Evolutionary conservation across 2,113 vertebrate genomes (phyloP), one percentile per base, ranked within the genome.

Genomic region (Dascyllus trimaculatus): DNA sequence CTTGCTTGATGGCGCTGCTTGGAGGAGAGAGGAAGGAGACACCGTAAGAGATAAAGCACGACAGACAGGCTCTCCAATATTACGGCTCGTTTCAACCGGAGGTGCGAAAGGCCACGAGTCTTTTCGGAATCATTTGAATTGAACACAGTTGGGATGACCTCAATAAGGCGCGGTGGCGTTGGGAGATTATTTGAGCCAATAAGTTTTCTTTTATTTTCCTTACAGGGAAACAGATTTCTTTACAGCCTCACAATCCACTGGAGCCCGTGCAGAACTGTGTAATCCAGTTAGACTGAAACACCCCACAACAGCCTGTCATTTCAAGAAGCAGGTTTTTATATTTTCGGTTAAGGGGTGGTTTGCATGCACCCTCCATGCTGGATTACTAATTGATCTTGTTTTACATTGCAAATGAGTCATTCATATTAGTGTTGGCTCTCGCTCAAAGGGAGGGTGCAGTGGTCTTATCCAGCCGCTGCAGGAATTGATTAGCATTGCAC

Each of bases 361-460:
- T 78, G 85, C 74, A 74, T 80, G 83, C 72, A 49, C 11, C 35
- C 62, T 87, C 82, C 52, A 77, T 68, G 86, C 84, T 61, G 84
- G 83, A 89, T 92, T 91, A 93, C 89, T 91, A 93, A 93, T 92
- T 92, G 87, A 92, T 91, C 90, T 91, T 90, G 93, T 94, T 93
- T 91, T 93, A 92, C 90, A 93, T 93, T 93, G 90, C 93, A 93
- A 94, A 93, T 91, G 91, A 93, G 87, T 91, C 89, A 90, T 92
- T 92, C 87, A 92, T 92, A 92, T 93, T 88, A 92, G 89, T 84
- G 86, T 74, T 95, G 93, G 93, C 91, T 57, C 24, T 1, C 26
- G 64, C 81, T 93, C 90, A 93, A 81, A 92, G 85, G 75, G 77
- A 82, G 84, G 76, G 76, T 68, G 79, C 85, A 81, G 48, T 62